phyloP scores from a whole-genome alignment of 2,888 invertebrate genomes.

The Tetragnatha montana region DNA sequence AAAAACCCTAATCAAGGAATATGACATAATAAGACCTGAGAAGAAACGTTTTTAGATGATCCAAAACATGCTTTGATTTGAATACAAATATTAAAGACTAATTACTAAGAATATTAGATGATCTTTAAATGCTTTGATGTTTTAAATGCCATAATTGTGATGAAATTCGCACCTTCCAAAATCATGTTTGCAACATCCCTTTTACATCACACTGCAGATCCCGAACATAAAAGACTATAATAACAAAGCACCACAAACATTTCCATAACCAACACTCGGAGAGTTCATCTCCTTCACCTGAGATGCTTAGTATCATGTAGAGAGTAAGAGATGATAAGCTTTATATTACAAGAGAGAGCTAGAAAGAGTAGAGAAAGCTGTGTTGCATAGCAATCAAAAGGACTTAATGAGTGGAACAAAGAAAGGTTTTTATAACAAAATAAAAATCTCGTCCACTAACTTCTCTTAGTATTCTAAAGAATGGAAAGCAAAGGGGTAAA shows the following conservation, averaged over 20 bases:
- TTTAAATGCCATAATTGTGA: background rate
- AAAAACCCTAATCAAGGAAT: too few species aligned
- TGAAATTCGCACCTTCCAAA: too few species aligned
- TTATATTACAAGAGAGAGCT: background rate
- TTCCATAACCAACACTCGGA: background rate
- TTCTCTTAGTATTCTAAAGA: background rate
- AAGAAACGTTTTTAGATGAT: too few species aligned
- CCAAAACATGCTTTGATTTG: too few species aligned
- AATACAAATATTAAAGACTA: too few species aligned
- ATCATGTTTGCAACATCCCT: too few species aligned
- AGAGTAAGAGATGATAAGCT: too few species aligned
- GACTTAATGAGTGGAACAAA: slow-evolving; percentile 48
- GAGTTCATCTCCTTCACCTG: background rate
- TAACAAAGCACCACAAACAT: background rate
- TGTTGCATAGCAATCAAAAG: background rate
- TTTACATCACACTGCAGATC: too few species aligned
- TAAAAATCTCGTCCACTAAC: slow-evolving; percentile 60
- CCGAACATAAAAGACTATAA: too few species aligned
- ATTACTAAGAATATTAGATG: background rate
- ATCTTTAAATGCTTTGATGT: background rate
- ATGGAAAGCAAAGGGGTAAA: too few species aligned
- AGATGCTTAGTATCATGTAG: background rate
- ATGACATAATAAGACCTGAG: too few species aligned
- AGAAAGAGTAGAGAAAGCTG: background rate
- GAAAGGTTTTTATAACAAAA: slow-evolving; percentile 58